These are phyloP conservation scores for Drosophila mulleri DNA, from an alignment of 2,888 invertebrate genomes.

Conservation along the genomic window DNA sequence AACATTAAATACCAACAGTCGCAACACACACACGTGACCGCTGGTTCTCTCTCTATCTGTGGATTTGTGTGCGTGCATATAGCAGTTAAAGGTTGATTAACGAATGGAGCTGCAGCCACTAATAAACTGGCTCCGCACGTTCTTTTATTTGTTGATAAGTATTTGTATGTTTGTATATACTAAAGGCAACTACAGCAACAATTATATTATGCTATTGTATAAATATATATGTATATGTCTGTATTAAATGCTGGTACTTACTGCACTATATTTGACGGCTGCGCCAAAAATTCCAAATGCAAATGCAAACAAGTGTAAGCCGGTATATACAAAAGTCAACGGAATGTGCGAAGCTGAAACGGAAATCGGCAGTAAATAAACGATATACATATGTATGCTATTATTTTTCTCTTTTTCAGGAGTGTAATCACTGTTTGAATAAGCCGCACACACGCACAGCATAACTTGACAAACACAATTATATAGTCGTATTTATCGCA, in stretches of 20 bases:
- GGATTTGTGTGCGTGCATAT: slow-evolving; percentile 5
- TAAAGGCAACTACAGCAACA: slow-evolving; percentile 41
- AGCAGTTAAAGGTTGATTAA: slow-evolving; percentile 50
- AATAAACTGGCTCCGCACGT: slow-evolving; percentile 41
- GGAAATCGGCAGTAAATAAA: slow-evolving; percentile 48
- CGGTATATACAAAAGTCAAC: slow-evolving; percentile 35
- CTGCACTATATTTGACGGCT: slow-evolving; percentile 29
- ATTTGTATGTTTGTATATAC: slow-evolving; percentile 2
- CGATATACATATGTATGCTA: slow-evolving; percentile 1
- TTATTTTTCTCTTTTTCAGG: slow-evolving; percentile 6
- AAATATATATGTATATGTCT: neutral
- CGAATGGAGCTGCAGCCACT: slow-evolving; percentile 19
- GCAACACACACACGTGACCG: slow-evolving; percentile 21
- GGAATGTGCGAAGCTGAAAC: slow-evolving; percentile 74
- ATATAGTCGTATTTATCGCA: slow-evolving; percentile 21
- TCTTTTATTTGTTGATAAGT: slow-evolving; percentile 52
- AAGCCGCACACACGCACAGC: slow-evolving; percentile 12
- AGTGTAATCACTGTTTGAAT: slow-evolving; percentile 29
- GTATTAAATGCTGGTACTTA: slow-evolving; percentile 26
- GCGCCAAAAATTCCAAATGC: slow-evolving; percentile 16
- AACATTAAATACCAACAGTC: slow-evolving; percentile 33
- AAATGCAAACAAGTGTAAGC: slow-evolving; percentile 26
- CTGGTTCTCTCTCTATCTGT: neutral
- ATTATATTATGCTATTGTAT: slow-evolving; percentile 35
- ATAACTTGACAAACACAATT: slow-evolving; percentile 5